Conservation (phyloP, 2,113 vertebrate genomes). For the Rissa tridactyla region DNA sequence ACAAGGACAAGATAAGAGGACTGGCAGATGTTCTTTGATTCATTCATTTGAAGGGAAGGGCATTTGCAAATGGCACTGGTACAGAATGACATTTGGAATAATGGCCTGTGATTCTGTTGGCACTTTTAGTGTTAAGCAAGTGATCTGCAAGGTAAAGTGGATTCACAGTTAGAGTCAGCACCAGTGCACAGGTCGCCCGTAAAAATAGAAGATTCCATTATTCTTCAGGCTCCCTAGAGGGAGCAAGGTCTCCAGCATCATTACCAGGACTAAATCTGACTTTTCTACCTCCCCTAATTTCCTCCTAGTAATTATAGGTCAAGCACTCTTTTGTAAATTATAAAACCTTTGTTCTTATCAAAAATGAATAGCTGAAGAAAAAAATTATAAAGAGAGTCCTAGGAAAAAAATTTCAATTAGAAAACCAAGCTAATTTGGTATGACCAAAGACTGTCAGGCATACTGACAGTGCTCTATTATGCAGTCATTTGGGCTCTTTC, state of each 20-base stretch:
- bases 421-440: conserved; percentile 99
- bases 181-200: conserved; percentile 90
- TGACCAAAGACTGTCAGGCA: conserved; percentile 99
- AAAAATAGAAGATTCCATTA: conserved; percentile 99
- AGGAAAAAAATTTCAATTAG: conserved; percentile 96
- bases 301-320: conserved; percentile 99
- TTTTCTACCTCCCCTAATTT: conserved; percentile 88
- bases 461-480: conserved; percentile 99
- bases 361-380: conserved; percentile 81
- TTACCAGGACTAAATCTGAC: conserved; percentile 98
- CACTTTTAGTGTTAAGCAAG: conserved; percentile 87
- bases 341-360: conserved; percentile 98
- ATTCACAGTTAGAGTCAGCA: conserved; percentile 86
- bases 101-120: conserved; percentile 85
- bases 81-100: conserved; percentile 88
- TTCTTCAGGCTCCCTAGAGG: conserved; percentile 93
- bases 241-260: conserved; percentile 98
- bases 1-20: conserved; percentile 61
- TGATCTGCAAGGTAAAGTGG: conserved; percentile 87
- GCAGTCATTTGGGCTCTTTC: conserved; percentile 99
- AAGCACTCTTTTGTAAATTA: conserved; percentile 99
- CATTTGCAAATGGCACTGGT: conserved; percentile 73
- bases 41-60: conserved; percentile 77
- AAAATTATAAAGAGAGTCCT: conserved; percentile 72
- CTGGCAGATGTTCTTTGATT: conserved; percentile 79